These are phyloP conservation scores for Meleagris gallopavo DNA, from an alignment of 2,113 vertebrate species.

Conservation along the genomic window DNA sequence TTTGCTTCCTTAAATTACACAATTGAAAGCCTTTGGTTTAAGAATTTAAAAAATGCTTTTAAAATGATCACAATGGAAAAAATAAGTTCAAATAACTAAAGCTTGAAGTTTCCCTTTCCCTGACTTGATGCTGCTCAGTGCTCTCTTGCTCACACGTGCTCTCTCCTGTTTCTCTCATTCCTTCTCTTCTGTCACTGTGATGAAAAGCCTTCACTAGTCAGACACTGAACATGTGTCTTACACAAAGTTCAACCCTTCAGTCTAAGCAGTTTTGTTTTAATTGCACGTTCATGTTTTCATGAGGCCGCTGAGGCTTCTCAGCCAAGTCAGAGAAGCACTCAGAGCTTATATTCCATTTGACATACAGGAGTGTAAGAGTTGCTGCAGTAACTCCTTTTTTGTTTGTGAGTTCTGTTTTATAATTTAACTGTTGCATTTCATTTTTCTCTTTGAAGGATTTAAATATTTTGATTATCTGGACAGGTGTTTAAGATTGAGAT, in stretches of 20 bases:
- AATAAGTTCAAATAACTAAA: background rate
- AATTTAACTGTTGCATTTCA: background rate
- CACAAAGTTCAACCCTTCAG: background rate
- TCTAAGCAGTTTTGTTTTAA: background rate
- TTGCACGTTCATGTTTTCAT: background rate
- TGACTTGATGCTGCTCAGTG: background rate
- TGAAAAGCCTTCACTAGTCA: background rate
- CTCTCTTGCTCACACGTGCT: background rate
- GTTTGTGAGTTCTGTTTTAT: background rate
- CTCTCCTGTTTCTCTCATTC: background rate
- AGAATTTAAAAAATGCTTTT: background rate
- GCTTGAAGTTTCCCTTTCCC: background rate
- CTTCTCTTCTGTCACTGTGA: background rate
- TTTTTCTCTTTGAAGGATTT: background rate
- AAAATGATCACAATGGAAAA: background rate
- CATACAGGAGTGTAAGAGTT: background rate
- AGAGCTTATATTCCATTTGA: background rate
- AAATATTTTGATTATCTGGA: background rate
- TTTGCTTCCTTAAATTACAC: background rate
- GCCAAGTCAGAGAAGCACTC: background rate
- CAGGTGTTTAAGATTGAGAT: background rate
- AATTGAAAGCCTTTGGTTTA: background rate
- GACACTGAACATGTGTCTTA: background rate
- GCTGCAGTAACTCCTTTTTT: background rate
- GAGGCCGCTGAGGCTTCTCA: background rate